Percentiles rank a stretch among this genome's conserved stretches.
Conservation (phyloP, 2,113 vertebrate genomes). For the Notothenia coriiceps region DNA sequence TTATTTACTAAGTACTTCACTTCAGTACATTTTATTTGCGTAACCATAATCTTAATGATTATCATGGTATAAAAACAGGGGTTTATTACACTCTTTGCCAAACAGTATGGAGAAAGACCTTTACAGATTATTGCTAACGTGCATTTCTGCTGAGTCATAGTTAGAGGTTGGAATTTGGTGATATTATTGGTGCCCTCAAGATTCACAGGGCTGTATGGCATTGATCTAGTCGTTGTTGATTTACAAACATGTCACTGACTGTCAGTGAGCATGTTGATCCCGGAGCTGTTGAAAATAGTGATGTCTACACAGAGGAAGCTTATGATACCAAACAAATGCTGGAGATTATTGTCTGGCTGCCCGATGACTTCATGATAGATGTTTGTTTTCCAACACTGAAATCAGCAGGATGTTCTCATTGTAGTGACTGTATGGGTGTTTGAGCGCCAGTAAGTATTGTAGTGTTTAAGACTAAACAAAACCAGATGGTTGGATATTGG, state of each 20-base stretch:
- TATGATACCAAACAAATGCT: not conserved
- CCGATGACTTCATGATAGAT: slow-evolving; percentile 29
- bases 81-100: not conserved
- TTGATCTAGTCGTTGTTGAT: slow-evolving; percentile 29
- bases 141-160: not conserved
- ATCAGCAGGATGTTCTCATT: slow-evolving; percentile 21
- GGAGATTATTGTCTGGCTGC: slow-evolving; percentile 8
- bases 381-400: slow-evolving; percentile 32
- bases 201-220: slow-evolving; percentile 22
- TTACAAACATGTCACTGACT: slow-evolving; percentile 17
- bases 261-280: slow-evolving; percentile 45
- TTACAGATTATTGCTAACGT: not conserved
- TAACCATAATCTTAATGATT: not conserved
- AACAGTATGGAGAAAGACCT: not conserved
- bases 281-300: not conserved
- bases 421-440: slow-evolving; percentile 21
- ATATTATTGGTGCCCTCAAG: slow-evolving; percentile 9
- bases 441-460: slow-evolving; percentile 14
- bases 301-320: not conserved
- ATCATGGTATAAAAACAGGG: not conserved
- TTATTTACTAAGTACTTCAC: not conserved
- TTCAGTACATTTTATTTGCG: not conserved
- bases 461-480: slow-evolving; percentile 38
- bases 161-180: slow-evolving; percentile 17
- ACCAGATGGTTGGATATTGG: slow-evolving; percentile 52